Evolutionary conservation across 2,797 vertebrate genomes (phyloP).

Genomic region (Echeneis naucrates): DNA sequence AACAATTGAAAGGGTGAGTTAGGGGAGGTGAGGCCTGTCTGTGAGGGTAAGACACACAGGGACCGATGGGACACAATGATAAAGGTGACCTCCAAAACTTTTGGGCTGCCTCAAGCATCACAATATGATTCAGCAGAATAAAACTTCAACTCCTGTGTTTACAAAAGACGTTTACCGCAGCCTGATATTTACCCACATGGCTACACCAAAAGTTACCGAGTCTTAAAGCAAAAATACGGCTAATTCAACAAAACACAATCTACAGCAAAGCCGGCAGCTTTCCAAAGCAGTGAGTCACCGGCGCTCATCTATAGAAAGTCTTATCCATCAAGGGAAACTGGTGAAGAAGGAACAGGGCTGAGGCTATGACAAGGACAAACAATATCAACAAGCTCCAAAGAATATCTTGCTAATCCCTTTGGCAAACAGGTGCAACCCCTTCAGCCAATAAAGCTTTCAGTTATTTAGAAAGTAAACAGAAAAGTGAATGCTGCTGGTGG

Average conservation of each 20-base stretch:
- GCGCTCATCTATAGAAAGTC: constrained; percentile 49
- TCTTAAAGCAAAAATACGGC: constrained; percentile 40
- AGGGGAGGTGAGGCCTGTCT: constrained; percentile 74
- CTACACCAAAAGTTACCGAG: constrained; percentile 40
- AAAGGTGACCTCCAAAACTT: constrained; percentile 57
- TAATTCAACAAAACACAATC: constrained; percentile 68
- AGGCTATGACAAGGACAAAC: constrained; percentile 70
- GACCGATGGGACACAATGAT: constrained; percentile 44
- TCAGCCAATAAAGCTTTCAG: constrained; percentile 72
- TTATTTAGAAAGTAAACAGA: constrained; percentile 60
- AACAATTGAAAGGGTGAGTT: constrained; percentile 81
- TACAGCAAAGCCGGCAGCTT: constrained; percentile 56
- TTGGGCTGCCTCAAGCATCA: constrained; percentile 42
- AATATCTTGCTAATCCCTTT: constrained; percentile 70
- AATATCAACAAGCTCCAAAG: constrained; percentile 50
- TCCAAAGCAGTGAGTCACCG: constrained; percentile 67
- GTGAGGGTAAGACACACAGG: constrained; percentile 41
- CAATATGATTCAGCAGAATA: constrained; percentile 60
- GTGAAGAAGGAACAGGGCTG: constrained; percentile 21
- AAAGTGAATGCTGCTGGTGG: constrained; percentile 46
- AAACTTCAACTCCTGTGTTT: constrained; percentile 37
- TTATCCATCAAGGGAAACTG: constrained; percentile 57
- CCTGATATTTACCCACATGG: constrained; percentile 44
- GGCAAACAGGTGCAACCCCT: constrained; percentile 69
- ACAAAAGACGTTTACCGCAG: constrained; percentile 49